These are phyloP conservation scores for Peromyscus eremicus DNA, from an alignment of 2,797 vertebrate species.

Conservation along the genomic window DNA sequence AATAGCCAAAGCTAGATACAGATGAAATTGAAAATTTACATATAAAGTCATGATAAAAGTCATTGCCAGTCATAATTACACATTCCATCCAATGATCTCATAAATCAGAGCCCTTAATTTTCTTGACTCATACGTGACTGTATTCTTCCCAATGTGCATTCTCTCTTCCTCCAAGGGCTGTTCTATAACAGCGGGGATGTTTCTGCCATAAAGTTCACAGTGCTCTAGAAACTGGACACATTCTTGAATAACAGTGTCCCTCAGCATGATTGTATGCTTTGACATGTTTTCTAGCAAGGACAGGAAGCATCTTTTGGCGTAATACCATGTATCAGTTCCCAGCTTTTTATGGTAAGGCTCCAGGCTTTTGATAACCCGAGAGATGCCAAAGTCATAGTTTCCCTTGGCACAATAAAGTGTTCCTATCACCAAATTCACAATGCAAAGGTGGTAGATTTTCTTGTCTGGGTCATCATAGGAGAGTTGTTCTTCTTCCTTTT, in stretches of 20 bases:
- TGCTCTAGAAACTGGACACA: constrained; percentile 97
- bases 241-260: constrained; percentile 93
- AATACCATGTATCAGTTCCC: constrained; percentile 98
- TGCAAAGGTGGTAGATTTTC: constrained; percentile 95
- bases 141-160: constrained; percentile 95
- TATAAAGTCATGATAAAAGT: constrained; percentile 89
- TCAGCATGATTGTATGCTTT: constrained; percentile 96
- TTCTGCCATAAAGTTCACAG: constrained; percentile 92
- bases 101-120: constrained; percentile 96
- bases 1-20: constrained; percentile 29
- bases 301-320: constrained; percentile 97
- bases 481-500: constrained; percentile 97
- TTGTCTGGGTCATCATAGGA: constrained; percentile 86
- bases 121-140: constrained; percentile 96
- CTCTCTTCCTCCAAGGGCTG: constrained; percentile 95
- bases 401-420: constrained; percentile 98
- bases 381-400: constrained; percentile 97
- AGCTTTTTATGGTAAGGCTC: constrained; percentile 98
- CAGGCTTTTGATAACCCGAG: constrained; percentile 97
- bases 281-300: constrained; percentile 98
- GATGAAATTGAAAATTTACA: neutral
- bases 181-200: constrained; percentile 94
- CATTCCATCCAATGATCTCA: constrained; percentile 95
- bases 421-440: constrained; percentile 98
- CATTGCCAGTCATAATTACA: constrained; percentile 95